Conservation (phyloP, 2,888 invertebrate genomes). For the Sarcophaga subvicina region DNA sequence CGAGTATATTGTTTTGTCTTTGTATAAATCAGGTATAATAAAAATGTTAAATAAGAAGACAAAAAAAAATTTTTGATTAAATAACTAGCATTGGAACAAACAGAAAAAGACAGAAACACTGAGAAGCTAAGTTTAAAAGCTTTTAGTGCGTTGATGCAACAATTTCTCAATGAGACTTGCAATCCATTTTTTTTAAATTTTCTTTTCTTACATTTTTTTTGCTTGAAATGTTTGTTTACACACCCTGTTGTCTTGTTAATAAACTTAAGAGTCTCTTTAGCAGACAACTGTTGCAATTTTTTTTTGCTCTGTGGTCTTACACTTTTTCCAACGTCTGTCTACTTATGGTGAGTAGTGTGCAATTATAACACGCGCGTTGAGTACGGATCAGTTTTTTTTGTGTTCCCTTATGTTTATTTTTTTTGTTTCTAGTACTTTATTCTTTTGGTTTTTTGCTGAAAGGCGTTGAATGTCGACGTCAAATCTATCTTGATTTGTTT, state of each 20-base stretch:
- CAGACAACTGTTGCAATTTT: slow-evolving; percentile 3
- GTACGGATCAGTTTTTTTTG: slow-evolving; percentile 32
- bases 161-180: slow-evolving; percentile 6
- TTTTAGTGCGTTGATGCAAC: slow-evolving; percentile 40
- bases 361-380: slow-evolving; percentile 64
- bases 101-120: background rate
- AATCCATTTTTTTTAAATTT: background rate
- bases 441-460: slow-evolving; percentile 53
- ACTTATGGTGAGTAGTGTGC: slow-evolving; percentile 40
- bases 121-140: slow-evolving; percentile 21
- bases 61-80: slow-evolving; percentile 55
- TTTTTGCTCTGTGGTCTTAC: background rate
- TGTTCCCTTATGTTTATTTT: slow-evolving; percentile 21
- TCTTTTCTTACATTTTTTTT: background rate
- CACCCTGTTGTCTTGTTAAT: slow-evolving; percentile 59
- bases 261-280: slow-evolving; percentile 32
- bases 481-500: slow-evolving; percentile 68
- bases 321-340: background rate
- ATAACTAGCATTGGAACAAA: slow-evolving; percentile 12
- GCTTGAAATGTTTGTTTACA: slow-evolving; percentile 45
- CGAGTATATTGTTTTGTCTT: background rate
- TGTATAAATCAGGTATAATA: background rate
- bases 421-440: slow-evolving; percentile 7
- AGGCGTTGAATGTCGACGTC: slow-evolving; percentile 70
- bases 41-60: slow-evolving; percentile 37